Percentiles rank a stretch among this genome's conserved stretches.
Conservation (phyloP, 1,140 invertebrate species). For the Lithobius niger region DNA sequence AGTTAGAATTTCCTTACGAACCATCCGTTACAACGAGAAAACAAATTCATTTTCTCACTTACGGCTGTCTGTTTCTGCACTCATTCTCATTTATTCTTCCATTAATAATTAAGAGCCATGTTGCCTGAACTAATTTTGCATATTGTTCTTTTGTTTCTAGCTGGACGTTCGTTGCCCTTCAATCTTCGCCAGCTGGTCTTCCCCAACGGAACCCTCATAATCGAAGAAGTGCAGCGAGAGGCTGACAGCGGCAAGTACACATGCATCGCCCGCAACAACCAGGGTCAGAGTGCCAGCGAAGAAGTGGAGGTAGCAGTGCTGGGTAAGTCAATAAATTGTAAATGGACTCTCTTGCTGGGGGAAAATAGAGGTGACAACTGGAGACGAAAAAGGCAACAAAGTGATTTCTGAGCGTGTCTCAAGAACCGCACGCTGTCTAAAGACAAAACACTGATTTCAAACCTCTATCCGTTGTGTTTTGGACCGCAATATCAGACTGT, state of each 20-base stretch:
- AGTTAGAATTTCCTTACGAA: no score
- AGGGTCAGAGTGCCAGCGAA: slow-evolving; percentile 34
- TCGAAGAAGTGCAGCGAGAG: slow-evolving; percentile 37
- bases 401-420: no score
- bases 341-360: not conserved
- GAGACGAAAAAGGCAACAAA: not conserved
- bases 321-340: slow-evolving; percentile 31
- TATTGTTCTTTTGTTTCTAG: slow-evolving; percentile 29
- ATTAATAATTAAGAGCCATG: no score
- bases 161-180: slow-evolving; percentile 42
- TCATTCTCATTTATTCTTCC: no score
- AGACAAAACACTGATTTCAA: no score
- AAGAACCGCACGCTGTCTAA: no score
- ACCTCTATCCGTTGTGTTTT: no score
- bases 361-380: not conserved
- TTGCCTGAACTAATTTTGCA: no score
- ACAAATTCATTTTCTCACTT: no score
- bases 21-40: no score
- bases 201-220: slow-evolving; percentile 56
- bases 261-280: slow-evolving; percentile 35
- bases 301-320: slow-evolving; percentile 35
- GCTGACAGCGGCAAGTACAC: slow-evolving; percentile 38
- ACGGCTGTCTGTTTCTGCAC: no score
- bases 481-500: no score
- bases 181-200: slow-evolving; percentile 33